Evolutionary conservation across 2,113 vertebrate species (phyloP).

Genomic region (Psittacus erithacus): DNA sequence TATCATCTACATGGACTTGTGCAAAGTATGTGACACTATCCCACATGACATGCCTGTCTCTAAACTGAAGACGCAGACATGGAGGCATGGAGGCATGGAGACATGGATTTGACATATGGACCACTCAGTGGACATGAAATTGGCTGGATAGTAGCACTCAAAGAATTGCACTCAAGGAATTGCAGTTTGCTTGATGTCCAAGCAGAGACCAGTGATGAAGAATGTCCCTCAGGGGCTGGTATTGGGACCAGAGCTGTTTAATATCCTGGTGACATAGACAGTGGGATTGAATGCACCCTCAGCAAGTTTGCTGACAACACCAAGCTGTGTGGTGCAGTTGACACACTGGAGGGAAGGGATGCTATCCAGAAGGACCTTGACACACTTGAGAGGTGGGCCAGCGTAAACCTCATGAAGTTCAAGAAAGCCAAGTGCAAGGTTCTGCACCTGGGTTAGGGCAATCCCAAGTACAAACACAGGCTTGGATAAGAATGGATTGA

Average conservation of each 20-base stretch:
- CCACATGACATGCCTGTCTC: neutral
- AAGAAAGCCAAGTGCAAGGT: neutral
- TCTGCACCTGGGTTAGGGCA: neutral
- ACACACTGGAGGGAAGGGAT: neutral
- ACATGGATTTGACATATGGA: neutral
- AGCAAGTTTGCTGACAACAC: neutral
- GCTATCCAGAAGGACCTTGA: neutral
- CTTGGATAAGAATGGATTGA: neutral
- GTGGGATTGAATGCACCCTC: neutral
- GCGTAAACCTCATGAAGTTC: neutral
- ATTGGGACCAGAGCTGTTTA: neutral
- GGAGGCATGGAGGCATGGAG: neutral
- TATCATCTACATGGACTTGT: neutral
- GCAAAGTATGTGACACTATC: neutral
- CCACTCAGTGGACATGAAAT: neutral
- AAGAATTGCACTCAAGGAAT: neutral
- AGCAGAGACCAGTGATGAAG: neutral
- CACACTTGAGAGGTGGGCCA: neutral
- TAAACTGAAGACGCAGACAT: neutral
- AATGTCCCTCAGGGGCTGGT: neutral
- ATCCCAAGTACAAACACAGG: neutral
- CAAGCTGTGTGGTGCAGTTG: neutral
- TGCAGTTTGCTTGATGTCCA: neutral
- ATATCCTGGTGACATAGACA: neutral
- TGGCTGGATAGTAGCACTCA: neutral